Base-by-base conservation (phyloP, 2,113 vertebrate species). In the Leucosticte australis region DNA sequence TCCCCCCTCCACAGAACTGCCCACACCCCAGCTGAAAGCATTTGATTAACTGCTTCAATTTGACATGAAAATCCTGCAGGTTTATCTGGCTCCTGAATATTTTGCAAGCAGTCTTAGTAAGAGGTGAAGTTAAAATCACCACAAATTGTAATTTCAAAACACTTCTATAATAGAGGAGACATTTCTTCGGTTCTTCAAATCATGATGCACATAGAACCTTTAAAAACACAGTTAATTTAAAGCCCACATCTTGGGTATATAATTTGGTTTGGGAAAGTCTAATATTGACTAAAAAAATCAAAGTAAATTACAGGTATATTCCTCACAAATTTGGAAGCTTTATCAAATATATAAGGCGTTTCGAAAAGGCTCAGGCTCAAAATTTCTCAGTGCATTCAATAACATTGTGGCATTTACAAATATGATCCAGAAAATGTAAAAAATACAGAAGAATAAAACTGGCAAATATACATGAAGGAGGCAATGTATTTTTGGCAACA, bases 61-160 rank as follows among this genome's bases (percentile, higher is more conserved):
- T 77, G 76, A 96, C 67, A 70, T 74, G 87, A 83, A 92, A 95
- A 95, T 93, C 56, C 59, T 81, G 27, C 67, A 88, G 47, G 71
- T 94, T 93, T 92, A 93, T 95, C 84, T 83, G 90, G 46, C 68
- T 97, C 42, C 67, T 67, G 85, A 85, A 95, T 52, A 83, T 88
- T 90, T 50, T 63, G 56, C 64, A 63, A 95, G 70, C 44, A 85
- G 59, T 50, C 71, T 62, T 30, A 70, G 63, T 8, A 73, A 55
- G 46, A 80, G 39, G 27, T 55, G 26, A 86, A 80, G 42, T 78
- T 91, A 88, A 90, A 95, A 86, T 83, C 35, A 52, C 13, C 12
- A 70, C 33, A 88, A 77, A 94, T 56, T 71, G 42, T n/a, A 30
- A 83, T 63, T 91, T 83, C 75, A 70, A 91, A 90, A 88, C 15